Conservation (phyloP, 2,888 invertebrate species). For the Rhamphomyia laevipes region DNA sequence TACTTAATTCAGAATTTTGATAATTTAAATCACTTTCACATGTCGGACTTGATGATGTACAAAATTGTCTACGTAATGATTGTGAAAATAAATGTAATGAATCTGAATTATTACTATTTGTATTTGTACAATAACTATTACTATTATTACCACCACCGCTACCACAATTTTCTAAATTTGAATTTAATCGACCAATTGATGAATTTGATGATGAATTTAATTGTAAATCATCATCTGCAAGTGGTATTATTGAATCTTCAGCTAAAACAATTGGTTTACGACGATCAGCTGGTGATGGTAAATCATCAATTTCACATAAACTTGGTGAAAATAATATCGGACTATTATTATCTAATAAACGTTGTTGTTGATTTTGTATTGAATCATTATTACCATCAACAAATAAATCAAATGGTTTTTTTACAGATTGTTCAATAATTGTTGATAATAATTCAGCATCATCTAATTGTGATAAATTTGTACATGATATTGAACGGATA, state of each 20-base stretch:
- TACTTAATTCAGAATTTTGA: conserved; percentile 53
- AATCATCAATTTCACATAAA: conserved; percentile 22
- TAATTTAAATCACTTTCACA: conserved; percentile 54
- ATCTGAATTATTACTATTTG: conserved; percentile 14
- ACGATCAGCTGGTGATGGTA: conserved; percentile 18
- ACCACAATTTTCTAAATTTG: neutral
- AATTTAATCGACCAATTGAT: too few species aligned
- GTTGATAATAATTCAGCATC: conserved; percentile 12
- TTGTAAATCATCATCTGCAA: neutral
- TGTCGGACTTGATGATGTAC: conserved; percentile 31
- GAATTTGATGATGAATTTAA: neutral
- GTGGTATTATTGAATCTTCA: conserved; percentile 11
- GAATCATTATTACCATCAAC: neutral
- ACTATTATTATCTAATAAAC: conserved; percentile 12
- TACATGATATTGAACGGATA: conserved; percentile 22
- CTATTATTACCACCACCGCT: conserved; percentile 7
- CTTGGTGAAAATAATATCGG: conserved; percentile 23
- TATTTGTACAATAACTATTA: conserved; percentile 8
- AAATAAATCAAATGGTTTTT: neutral
- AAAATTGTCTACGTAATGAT: conserved; percentile 17
- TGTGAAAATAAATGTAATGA: conserved; percentile 19
- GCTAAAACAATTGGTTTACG: conserved; percentile 14
- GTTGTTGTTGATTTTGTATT: conserved; percentile 6
- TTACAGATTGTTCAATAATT: conserved; percentile 3
- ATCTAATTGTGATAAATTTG: conserved; percentile 14